Percentiles rank a stretch among this genome's conserved stretches.
Evolutionary conservation across 2,888 invertebrate genomes (phyloP).

Genomic region (Ectropis crepuscularia): DNA sequence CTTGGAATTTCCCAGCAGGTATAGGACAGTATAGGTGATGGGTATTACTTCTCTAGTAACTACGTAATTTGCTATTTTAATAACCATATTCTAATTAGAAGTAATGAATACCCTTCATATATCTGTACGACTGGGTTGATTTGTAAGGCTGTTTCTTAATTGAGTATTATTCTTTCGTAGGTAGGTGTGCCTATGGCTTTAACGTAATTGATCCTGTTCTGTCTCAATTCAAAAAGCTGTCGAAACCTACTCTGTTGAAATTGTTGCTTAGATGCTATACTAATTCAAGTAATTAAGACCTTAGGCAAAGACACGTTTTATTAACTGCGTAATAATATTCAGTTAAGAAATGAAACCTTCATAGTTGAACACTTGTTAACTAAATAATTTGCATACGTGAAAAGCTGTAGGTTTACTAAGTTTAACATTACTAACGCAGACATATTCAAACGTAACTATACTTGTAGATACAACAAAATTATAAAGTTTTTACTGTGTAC

Average conservation of each 20-base stretch:
- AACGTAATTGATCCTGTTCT: not conserved
- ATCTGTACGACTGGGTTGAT: not conserved
- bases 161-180: not conserved
- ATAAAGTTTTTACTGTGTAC: no score
- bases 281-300: slow-evolving; percentile 1
- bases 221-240: not conserved
- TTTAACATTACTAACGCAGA: no score
- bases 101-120: not conserved
- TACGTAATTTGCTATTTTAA: slow-evolving; percentile 16
- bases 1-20: slow-evolving; percentile 26
- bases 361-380: no score
- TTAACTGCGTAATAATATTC: not conserved
- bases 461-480: no score
- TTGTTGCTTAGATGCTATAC: not conserved
- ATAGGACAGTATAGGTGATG: slow-evolving; percentile 9
- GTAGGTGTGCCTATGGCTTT: not conserved
- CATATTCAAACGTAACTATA: no score
- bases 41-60: slow-evolving; percentile 7
- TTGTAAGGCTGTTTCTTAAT: not conserved
- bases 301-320: not conserved
- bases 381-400: no score
- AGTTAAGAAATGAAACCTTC: no score
- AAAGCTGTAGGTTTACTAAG: no score
- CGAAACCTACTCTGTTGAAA: not conserved
- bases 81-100: slow-evolving; percentile 16